Conservation (phyloP, 2,888 invertebrate species). For the Agrotis segetum region DNA sequence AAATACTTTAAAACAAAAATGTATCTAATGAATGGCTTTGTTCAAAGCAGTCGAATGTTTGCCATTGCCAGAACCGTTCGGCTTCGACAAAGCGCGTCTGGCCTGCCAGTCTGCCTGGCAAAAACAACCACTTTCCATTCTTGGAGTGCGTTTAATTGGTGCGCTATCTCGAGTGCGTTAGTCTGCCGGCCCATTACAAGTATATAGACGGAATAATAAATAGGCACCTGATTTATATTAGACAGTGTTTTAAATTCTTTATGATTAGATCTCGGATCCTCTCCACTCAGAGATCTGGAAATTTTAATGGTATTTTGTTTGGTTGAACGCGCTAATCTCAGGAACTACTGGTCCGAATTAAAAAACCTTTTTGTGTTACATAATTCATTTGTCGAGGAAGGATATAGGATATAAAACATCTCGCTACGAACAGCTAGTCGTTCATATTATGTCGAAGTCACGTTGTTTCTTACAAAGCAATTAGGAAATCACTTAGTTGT, state of each 20-base stretch:
- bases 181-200: constrained; percentile 54
- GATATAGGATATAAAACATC: no score
- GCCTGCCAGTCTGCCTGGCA: constrained; percentile 64
- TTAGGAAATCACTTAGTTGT: not conserved
- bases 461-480: not conserved
- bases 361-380: no score
- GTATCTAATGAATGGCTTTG: constrained; percentile 77
- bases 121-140: constrained; percentile 81
- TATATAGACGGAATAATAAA: constrained; percentile 44
- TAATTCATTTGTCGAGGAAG: no score
- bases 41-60: constrained; percentile 78
- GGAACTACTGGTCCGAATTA: no score
- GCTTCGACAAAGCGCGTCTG: constrained; percentile 81
- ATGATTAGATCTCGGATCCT: not conserved
- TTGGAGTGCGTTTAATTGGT: constrained; percentile 84
- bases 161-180: constrained; percentile 64
- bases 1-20: constrained; percentile 77
- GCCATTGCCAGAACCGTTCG: constrained; percentile 80
- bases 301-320: not conserved
- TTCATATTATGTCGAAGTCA: no score
- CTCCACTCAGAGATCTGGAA: not conserved
- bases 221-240: constrained; percentile 35
- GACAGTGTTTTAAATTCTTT: constrained; percentile 26
- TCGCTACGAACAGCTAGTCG: no score
- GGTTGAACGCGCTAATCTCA: no score